Base-by-base conservation (phyloP, 2,888 invertebrate species). In the Cancer borealis region DNA sequence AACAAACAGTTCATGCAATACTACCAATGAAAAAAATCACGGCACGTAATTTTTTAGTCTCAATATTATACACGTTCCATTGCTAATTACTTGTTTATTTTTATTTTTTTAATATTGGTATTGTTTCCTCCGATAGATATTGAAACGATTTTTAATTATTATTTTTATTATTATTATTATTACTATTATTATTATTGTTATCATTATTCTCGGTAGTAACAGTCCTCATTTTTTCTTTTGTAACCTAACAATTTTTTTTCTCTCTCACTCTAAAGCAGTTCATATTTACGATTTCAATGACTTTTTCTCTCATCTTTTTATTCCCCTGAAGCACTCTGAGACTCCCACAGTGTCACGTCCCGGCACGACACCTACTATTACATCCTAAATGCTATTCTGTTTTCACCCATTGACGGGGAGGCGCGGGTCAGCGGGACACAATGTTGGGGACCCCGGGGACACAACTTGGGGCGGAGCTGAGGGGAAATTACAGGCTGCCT, bases 401-500 rank as follows among this genome's bases (percentile, higher is more conserved):
- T 73, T 73, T 45, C 45, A 30, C 10, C 91, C 45, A 91, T 91
- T 91, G 73, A 91, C 73, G n/a, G 30, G 60, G 30, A 46, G 87
- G 17, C 26, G 4, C 6, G 92, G 79, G 45, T 39, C 45, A 30
- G 88, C 60, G 39, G 88, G 45, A 54, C 17, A 73, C 84, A 84
- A 30, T 54, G 54, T 14, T 45, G 30, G 87, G 39, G 92, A n/a
- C 91, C 45, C 46, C 12, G 45, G 47, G 60, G 60, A 66, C 26
- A 91, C 21, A n/a, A 49, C 89, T 30, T 30, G 84, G 87, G 93
- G 90, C 89, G 73, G 49, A 47, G 90, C n/a, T 8, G 90, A 79
- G 90, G 73, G 84, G 49, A 93, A 93, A 93, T 93, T 93, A 93
- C 79, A 93, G 90, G 93, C 84, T 93, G 93, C 49, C 93, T 90